Base-by-base conservation (phyloP, 1,140 invertebrate genomes). In the Pseudachorutes palmiensis region DNA sequence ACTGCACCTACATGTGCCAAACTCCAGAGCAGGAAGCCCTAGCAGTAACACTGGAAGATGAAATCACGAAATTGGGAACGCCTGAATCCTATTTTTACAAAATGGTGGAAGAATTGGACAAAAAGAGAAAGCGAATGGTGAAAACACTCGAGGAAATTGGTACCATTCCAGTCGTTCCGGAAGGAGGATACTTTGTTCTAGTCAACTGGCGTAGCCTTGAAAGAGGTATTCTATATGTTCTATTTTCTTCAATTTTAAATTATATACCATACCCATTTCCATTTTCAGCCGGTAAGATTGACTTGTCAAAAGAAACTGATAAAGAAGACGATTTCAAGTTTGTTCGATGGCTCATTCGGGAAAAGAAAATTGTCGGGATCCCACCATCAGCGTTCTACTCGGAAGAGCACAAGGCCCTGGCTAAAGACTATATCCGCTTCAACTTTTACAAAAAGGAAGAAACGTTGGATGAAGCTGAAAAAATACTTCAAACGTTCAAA, bases 101-200 rank as follows among this genome's bases (percentile, higher is more conserved):
- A 59, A 78, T 98, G 58, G 82, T 90, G 0, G 79, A 80, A 26
- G 90, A 95, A 77, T 79, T 99, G 24, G 73, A 86, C 70, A 80
- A 85, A 9, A 99, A 99, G 79, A 79, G 94, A 28, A 89, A 98
- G 76, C 87, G 81, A 70, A 87, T 98, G 80, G 88, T 85, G 0
- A 86, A 87, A 74, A 83, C 89, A 57, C 78, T 98, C 1, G 76
- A 70, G 9, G 87, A 92, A 2, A 85, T 87, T 63, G 94, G 92
- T 0, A 90, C 99, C 85, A 85, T 84, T 22, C 94, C 95, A 0
- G 93, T 91, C 0, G 82, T 98, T 57, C 97, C 97, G 0, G 90
- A 98, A 70, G 95, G 92, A 19, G 96, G 96, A 0, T 99, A 97
- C 78, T 98, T 99, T 77, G 91, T 99, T 83, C 76, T 98, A 14